Base-by-base conservation (phyloP, 92 coral and sea anemone species). In the Actinostola sp. region DNA sequence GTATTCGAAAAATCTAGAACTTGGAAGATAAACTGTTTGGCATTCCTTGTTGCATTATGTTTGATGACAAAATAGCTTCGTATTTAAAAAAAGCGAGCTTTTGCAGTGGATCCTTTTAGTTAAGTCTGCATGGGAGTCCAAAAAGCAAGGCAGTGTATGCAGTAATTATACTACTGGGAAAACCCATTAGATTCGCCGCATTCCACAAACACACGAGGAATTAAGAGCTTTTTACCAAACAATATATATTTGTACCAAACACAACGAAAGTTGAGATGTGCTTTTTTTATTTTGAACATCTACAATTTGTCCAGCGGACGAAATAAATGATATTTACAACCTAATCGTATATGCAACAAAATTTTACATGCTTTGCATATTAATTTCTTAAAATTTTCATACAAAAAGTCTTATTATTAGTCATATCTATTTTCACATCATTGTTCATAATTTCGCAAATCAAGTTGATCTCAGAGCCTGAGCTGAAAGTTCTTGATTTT, bases 281-380 rank as follows among this genome's bases (percentile, higher is more conserved):
- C 48, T 32, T n/a, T 29, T 31, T 75, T 75, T 53, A 63, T 63
- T 75, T 35, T 39, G 55, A 51, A 75, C 56, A 43, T 42, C 81
- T n/a, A n/a, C n/a, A 75, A 64, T 55, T 75, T 38, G 43, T 58
- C 65, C 81, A 51, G n/a, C 10, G 73, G 72, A 51, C 58, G 33
- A 75, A 61, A 68, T 68, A 68, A 68, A 51, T 26, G 44, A 68
- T 68, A 75, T 75, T 32, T 75, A 75, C 72, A 75, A 19, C 49
- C 62, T 30, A n/a, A 44, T 49, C 12, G 7, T 49, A 30, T 68
- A 68, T 68, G 54, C 74, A 68, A 68, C 74, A 51, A 49, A 68
- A 68, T 29, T 49, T 33, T 50, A 68, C 74, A 68, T 68, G 49
- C 58, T 29, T 50, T 15, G 61, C 62, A 68, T 68, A 46, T 30